Conservation (phyloP, 2,797 vertebrate genomes). For the Sebastolobus alascanus region DNA sequence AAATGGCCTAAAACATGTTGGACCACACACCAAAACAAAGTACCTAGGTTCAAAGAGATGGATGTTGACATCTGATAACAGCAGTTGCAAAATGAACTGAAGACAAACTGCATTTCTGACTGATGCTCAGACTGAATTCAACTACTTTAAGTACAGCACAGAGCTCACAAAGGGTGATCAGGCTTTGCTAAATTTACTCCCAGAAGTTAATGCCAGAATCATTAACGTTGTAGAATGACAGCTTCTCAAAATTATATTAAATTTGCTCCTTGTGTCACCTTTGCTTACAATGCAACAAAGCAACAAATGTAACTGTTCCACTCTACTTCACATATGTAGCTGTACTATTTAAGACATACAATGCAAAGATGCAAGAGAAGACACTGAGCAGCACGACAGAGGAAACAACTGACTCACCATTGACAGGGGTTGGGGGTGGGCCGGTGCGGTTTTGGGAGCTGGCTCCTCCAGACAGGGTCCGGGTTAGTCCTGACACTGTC, state of each 20-base stretch:
- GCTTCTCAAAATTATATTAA: conserved; percentile 6
- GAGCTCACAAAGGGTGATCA: neutral
- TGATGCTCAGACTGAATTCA: neutral
- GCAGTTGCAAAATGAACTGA: neutral
- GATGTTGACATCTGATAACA: conserved; percentile 5
- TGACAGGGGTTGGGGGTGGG: conserved; percentile 82
- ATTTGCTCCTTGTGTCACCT: neutral
- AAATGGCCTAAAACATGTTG: neutral
- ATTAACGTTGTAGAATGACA: neutral
- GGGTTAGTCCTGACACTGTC: conserved; percentile 89
- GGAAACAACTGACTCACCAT: conserved; percentile 73
- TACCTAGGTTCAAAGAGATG: neutral
- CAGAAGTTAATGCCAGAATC: conserved; percentile 2
- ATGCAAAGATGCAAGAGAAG: neutral
- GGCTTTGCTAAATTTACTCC: conserved; percentile 6
- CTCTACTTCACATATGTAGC: neutral
- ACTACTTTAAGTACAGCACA: conserved; percentile 9
- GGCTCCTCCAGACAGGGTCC: conserved; percentile 90
- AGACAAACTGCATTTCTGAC: neutral
- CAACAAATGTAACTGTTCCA: neutral
- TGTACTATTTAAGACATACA: neutral
- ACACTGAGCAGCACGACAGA: neutral
- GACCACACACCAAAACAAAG: neutral
- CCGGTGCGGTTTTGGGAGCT: conserved; percentile 87
- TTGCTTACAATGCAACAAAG: neutral